phyloP scores from a whole-genome alignment of 2,113 vertebrate species.

The Notechis scutatus region DNA sequence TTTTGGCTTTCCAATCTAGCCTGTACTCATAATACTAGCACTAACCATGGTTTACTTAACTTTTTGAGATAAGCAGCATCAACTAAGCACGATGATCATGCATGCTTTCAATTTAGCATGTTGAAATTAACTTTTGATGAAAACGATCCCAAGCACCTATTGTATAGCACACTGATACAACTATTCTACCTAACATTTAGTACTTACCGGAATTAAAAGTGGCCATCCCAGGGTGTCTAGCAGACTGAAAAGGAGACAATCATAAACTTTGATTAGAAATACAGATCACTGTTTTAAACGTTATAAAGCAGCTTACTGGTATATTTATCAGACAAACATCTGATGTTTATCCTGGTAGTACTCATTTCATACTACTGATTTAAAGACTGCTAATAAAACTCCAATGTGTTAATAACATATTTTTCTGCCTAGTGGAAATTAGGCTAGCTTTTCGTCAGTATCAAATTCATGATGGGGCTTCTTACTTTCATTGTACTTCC shows the following conservation, averaged over 20 bases:
- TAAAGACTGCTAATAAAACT: neutral
- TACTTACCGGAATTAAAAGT: slow-evolving; percentile 46
- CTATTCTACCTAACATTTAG: neutral
- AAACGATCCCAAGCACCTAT: neutral
- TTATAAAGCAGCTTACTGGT: neutral
- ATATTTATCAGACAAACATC: too few species aligned
- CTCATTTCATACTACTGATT: neutral
- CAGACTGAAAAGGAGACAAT: slow-evolving; percentile 13
- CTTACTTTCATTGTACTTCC: neutral
- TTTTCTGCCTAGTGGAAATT: neutral
- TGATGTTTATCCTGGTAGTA: neutral
- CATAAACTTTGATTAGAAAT: neutral
- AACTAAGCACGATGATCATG: neutral
- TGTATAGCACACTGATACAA: neutral
- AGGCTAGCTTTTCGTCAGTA: neutral
- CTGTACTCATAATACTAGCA: neutral
- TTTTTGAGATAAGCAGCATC: neutral
- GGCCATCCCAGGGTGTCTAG: neutral
- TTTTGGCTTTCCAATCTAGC: neutral
- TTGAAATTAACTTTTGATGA: neutral
- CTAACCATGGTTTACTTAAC: neutral
- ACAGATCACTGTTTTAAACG: neutral
- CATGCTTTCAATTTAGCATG: neutral
- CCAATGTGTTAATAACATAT: neutral
- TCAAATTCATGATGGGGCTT: neutral